These are phyloP conservation scores for Lasioglossum malachurum DNA, from an alignment of 2,888 invertebrate species.

Conservation along the genomic window DNA sequence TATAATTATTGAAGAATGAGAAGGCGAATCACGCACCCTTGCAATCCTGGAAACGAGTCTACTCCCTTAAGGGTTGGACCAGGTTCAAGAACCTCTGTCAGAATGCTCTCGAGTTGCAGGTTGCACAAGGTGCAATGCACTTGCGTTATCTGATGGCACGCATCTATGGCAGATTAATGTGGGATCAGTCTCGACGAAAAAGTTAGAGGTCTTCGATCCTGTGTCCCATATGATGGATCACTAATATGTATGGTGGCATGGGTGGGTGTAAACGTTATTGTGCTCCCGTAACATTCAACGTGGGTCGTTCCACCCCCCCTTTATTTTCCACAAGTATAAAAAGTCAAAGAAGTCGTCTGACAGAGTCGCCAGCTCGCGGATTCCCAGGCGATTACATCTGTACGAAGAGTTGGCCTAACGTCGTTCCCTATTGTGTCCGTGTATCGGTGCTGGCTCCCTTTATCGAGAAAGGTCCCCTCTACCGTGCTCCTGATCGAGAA, in stretches of 20 bases:
- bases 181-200: constrained; percentile 64
- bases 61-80: not conserved
- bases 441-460: constrained; percentile 50
- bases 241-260: constrained; percentile 67
- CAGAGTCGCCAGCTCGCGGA: constrained; percentile 75
- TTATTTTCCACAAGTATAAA: constrained; percentile 30
- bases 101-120: not conserved
- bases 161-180: constrained; percentile 69
- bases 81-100: not conserved
- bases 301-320: constrained; percentile 40
- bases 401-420: constrained; percentile 69
- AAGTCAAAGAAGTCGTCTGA: constrained; percentile 50
- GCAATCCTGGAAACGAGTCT: no score
- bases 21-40: no score
- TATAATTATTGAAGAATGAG: no score
- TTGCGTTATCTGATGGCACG: constrained; percentile 61
- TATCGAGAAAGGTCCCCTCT: constrained; percentile 28
- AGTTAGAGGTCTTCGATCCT: constrained; percentile 48
- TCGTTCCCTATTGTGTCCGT: constrained; percentile 58
- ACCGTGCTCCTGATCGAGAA: constrained; percentile 35
- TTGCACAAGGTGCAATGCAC: constrained; percentile 30
- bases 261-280: constrained; percentile 46
- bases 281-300: constrained; percentile 47
- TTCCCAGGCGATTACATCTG: constrained; percentile 84
- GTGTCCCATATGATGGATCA: constrained; percentile 69